phyloP scores from a whole-genome alignment of 2,888 invertebrate species.

The Rhimphoctona megacephalus region DNA sequence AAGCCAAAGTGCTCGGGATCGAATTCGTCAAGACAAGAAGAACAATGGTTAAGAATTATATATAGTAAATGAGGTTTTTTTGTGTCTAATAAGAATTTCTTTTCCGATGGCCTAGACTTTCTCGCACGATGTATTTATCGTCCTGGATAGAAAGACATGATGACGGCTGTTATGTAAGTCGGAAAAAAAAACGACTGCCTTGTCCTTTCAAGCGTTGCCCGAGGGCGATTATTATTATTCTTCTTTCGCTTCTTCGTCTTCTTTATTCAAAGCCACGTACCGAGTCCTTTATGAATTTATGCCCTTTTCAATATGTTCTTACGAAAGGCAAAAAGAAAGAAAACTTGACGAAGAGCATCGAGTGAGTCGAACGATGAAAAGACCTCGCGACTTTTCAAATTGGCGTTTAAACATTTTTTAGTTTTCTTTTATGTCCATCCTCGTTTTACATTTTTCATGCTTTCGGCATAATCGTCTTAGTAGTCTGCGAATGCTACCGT shows the following conservation, averaged over 20 bases:
- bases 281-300: slow-evolving; percentile 69
- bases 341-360: slow-evolving; percentile 10
- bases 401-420: slow-evolving; percentile 79
- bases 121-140: slow-evolving; percentile 53
- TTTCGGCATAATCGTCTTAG: slow-evolving; percentile 81
- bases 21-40: slow-evolving; percentile 25
- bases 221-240: slow-evolving; percentile 50
- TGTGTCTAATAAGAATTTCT: slow-evolving; percentile 45
- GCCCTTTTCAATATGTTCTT: slow-evolving; percentile 78
- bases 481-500: slow-evolving; percentile 47
- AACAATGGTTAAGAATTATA: slow-evolving; percentile 20
- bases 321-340: slow-evolving; percentile 40
- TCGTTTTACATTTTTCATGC: slow-evolving; percentile 52
- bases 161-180: slow-evolving; percentile 52
- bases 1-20: slow-evolving; percentile 69
- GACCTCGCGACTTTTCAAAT: slow-evolving; percentile 79
- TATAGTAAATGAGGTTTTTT: slow-evolving; percentile 9
- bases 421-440: slow-evolving; percentile 31
- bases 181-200: slow-evolving; percentile 67
- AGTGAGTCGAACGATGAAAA: slow-evolving; percentile 49
- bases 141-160: slow-evolving; percentile 35
- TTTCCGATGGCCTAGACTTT: slow-evolving; percentile 43
- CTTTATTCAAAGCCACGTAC: slow-evolving; percentile 45
- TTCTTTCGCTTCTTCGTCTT: slow-evolving; percentile 65
- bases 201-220: slow-evolving; percentile 72